Conservation (phyloP, 2,113 vertebrate species). For the Glareola pratincola region DNA sequence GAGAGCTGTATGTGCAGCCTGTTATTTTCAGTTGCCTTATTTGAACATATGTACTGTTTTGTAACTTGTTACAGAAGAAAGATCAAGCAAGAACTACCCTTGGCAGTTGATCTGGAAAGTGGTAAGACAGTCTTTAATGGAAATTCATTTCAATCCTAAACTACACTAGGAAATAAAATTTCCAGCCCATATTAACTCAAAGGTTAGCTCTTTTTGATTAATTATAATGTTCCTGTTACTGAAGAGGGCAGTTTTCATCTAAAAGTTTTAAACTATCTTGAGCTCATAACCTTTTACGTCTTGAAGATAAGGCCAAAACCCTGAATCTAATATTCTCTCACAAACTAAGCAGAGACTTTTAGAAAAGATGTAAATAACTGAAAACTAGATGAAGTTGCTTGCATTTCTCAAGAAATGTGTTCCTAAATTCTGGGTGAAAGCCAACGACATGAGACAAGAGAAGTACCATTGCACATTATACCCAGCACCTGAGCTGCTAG, state of each 20-base stretch:
- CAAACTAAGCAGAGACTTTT: not conserved
- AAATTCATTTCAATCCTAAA: not conserved
- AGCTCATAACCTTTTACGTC: not conserved
- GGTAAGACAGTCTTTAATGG: not conserved
- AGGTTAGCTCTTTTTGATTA: not conserved
- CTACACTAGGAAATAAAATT: not conserved
- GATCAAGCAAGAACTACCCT: constrained; percentile 7
- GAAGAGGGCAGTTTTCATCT: not conserved
- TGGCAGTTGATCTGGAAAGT: constrained; percentile 20
- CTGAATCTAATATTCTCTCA: not conserved
- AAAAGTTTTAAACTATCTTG: not conserved
- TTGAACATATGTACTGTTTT: not conserved
- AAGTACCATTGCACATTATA: not conserved
- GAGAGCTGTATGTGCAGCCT: not conserved
- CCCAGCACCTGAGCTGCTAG: not conserved
- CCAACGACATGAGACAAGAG: not conserved
- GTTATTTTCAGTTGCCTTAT: not conserved
- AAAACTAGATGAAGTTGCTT: not conserved
- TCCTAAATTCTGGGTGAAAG: not conserved
- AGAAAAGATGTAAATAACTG: not conserved
- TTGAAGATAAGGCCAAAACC: not conserved
- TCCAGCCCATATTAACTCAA: not conserved
- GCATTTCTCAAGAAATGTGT: not conserved
- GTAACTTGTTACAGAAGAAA: constrained; percentile 1
- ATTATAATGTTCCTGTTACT: not conserved